Base-by-base conservation (phyloP, 2,888 invertebrate species). In the Horisme vitalbata region DNA sequence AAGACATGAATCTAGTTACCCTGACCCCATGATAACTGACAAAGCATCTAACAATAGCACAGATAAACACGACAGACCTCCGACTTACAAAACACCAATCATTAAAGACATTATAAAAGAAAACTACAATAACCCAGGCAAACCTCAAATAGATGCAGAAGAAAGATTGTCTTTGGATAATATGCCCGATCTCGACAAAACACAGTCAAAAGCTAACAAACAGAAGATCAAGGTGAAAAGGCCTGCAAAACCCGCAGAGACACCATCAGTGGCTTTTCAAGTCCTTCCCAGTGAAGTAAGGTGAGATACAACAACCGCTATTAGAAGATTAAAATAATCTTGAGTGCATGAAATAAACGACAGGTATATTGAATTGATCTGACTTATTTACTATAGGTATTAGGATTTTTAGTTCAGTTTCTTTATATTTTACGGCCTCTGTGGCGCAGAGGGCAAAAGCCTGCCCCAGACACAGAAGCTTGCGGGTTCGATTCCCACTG, bases 201-300 rank as follows among this genome's bases (percentile, higher is more conserved):
- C 66, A 10, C 81, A 75, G 55, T 38, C 57, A 2, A 80, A 73
- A 58, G 37, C 68, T 0, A 43, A 64, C 4, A 76, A 58, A 36
- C 55, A 61, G 5, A 69, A 55, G 24, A 41, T 63, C 4, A 73
- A 73, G 45, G 47, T 56, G 3, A 75, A 73, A 46, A 81, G 76
- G 30, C 77, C 78, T 4, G 50, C 74, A 0, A 75, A 57, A 48
- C 55, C 80, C 15, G 78, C 77, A 0, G 83, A 87, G 52, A 84
- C 85, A 8, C 88, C 87, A 1, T 81, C 87, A 0, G 88, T 90
- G 2, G 76, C 79, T 32, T 90, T 90, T 49, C 80, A 90, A 68
- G 75, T 90, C 21, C 88, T 88, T 52, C 90, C 90, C 1, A 90
- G 90, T 68, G 90, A 90, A 61, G 85, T 84, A 50, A 88, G 77